These are phyloP conservation scores for Gryon sp. DNA, from an alignment of 1,140 invertebrate species.

Conservation along the genomic window DNA sequence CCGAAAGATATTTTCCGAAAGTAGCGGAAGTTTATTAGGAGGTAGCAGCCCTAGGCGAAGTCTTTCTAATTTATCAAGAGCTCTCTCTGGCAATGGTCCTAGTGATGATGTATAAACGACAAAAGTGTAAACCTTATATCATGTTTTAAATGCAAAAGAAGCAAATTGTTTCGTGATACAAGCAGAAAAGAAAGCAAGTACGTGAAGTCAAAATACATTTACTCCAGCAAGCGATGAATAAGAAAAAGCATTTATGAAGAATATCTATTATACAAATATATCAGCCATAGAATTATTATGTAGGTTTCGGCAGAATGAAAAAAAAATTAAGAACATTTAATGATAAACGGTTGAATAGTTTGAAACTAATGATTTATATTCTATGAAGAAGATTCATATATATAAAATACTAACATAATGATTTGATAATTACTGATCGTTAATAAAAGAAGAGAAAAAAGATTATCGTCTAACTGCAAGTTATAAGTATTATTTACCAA, in stretches of 20 bases:
- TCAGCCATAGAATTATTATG: constrained; percentile 38
- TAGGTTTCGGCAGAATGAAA: constrained; percentile 34
- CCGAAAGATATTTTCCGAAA: constrained; percentile 85
- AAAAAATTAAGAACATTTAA: constrained; percentile 35
- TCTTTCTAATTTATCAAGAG: constrained; percentile 85
- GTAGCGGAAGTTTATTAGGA: constrained; percentile 80
- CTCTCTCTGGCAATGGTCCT: constrained; percentile 81
- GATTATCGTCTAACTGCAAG: constrained; percentile 6
- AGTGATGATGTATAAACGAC: constrained; percentile 70
- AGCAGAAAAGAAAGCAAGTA: too few relatives aligned
- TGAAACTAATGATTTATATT: constrained; percentile 25
- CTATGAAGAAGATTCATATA: constrained; percentile 2
- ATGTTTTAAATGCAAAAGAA: constrained; percentile 2
- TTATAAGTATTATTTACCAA: constrained; percentile 38
- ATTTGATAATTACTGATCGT: constrained; percentile 14
- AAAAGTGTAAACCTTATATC: constrained; percentile 7
- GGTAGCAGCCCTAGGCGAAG: constrained; percentile 85
- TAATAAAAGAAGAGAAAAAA: constrained; percentile 8
- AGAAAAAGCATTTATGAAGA: constrained; percentile 32
- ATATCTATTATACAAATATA: constrained; percentile 50
- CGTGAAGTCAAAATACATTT: constrained; percentile 2
- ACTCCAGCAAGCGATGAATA: constrained; percentile 16
- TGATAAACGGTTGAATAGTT: constrained; percentile 14
- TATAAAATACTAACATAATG: constrained; percentile 11
- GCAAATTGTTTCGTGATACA: constrained; percentile 4